Percentiles rank a stretch among this genome's conserved stretches.
Evolutionary conservation across 2,888 invertebrate genomes (phyloP).

Genomic region (Hartigia nigra): DNA sequence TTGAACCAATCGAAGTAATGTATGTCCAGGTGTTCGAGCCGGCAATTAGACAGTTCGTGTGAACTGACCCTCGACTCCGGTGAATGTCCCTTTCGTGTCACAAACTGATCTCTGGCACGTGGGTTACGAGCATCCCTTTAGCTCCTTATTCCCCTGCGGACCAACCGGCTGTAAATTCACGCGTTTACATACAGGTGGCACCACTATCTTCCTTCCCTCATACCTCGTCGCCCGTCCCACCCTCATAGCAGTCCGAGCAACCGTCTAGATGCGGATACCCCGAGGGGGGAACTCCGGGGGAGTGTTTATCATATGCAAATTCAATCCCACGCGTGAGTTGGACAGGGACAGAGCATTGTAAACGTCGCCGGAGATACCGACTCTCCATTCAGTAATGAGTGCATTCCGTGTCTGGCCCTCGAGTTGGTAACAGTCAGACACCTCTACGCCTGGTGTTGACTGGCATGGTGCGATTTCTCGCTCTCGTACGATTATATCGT

Average conservation of each 20-base stretch:
- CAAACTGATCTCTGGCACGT: slow-evolving; percentile 51
- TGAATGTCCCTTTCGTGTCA: slow-evolving; percentile 38
- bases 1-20: neutral
- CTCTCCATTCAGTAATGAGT: slow-evolving; percentile 46
- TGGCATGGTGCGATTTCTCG: neutral
- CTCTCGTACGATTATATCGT: neutral
- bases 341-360: slow-evolving; percentile 33
- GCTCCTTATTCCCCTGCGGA: slow-evolving; percentile 22
- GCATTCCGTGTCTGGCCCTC: slow-evolving; percentile 44
- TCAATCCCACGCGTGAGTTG: slow-evolving; percentile 34
- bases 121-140: slow-evolving; percentile 39
- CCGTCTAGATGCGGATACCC: neutral
- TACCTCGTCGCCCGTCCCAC: neutral
- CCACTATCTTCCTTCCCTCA: slow-evolving; percentile 34
- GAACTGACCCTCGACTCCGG: neutral
- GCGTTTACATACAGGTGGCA: slow-evolving; percentile 55
- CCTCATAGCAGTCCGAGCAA: neutral
- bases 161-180: slow-evolving; percentile 35
- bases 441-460: neutral
- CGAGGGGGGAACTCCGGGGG: slow-evolving; percentile 8
- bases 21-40: neutral
- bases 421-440: slow-evolving; percentile 30
- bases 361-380: slow-evolving; percentile 33
- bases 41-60: neutral
- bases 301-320: slow-evolving; percentile 55